phyloP scores from a whole-genome alignment of 2,888 invertebrate species.

The Drosophila monieri region DNA sequence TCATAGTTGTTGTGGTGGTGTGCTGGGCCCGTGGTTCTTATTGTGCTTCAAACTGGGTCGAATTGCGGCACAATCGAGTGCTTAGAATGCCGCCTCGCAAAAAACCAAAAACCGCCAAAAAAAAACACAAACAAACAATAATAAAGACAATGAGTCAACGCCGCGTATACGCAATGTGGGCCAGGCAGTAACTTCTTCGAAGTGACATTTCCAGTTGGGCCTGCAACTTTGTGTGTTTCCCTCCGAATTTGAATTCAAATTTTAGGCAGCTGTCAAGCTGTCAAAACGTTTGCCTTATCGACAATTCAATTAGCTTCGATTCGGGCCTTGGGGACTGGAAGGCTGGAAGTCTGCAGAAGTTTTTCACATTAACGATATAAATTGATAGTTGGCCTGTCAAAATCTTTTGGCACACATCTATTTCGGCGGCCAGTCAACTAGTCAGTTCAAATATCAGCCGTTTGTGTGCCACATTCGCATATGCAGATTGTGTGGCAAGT shows the following conservation, averaged over 20 bases:
- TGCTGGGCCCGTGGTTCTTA: constrained; percentile 24
- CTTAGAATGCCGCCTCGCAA: constrained; percentile 48
- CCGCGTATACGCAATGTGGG: constrained; percentile 70
- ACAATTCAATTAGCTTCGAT: constrained; percentile 77
- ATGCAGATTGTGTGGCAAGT: constrained; percentile 55
- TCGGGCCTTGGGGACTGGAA: constrained; percentile 55
- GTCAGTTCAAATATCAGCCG: constrained; percentile 61
- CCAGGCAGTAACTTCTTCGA: constrained; percentile 67
- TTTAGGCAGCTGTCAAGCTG: constrained; percentile 64
- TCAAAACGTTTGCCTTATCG: constrained; percentile 77
- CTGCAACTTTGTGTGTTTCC: not conserved
- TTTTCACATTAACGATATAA: constrained; percentile 56
- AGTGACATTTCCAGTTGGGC: constrained; percentile 32
- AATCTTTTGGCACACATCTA: constrained; percentile 75
- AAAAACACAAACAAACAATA: constrained; percentile 12
- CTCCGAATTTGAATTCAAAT: constrained; percentile 11
- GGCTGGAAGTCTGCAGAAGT: constrained; percentile 19
- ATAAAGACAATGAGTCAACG: constrained; percentile 63
- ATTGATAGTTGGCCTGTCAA: constrained; percentile 74
- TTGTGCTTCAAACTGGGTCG: constrained; percentile 64
- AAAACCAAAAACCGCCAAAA: not conserved
- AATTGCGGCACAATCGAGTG: constrained; percentile 45
- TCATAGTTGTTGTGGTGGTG: constrained; percentile 49
- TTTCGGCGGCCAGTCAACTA: constrained; percentile 45
- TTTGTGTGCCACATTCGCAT: constrained; percentile 23